Evolutionary conservation across 2,888 invertebrate species (phyloP).

Genomic region (Linnaemya vulpina): DNA sequence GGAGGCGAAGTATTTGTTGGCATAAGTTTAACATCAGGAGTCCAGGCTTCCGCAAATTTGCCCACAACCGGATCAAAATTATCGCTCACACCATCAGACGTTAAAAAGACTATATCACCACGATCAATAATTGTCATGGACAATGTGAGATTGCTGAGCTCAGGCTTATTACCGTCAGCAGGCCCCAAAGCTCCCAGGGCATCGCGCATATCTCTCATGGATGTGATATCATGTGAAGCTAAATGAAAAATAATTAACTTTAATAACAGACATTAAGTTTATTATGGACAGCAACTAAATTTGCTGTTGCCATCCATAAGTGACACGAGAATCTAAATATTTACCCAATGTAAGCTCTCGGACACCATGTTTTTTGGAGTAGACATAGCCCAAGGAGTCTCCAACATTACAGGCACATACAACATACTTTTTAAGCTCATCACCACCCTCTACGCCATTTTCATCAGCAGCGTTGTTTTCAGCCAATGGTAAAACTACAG

Average conservation of each 20-base stretch:
- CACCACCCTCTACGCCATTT: conserved; percentile 14
- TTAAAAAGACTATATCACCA: conserved; percentile 93
- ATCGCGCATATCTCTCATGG: conserved; percentile 93
- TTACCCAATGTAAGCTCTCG: conserved; percentile 90
- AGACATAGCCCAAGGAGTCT: conserved; percentile 94
- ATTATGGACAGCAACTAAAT: too few relatives aligned
- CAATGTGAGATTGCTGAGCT: conserved; percentile 93
- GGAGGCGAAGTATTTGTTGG: conserved; percentile 58
- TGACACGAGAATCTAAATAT: conserved; percentile 25
- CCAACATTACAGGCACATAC: conserved; percentile 95
- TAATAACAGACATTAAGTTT: not conserved
- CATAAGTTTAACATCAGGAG: conserved; percentile 79
- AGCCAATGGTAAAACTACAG: conserved; percentile 87
- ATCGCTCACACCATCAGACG: conserved; percentile 95
- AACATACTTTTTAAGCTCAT: conserved; percentile 84
- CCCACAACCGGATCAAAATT: conserved; percentile 96
- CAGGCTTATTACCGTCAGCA: conserved; percentile 92
- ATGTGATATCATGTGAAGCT: conserved; percentile 91
- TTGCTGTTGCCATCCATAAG: too few relatives aligned
- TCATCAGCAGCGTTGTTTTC: conserved; percentile 22
- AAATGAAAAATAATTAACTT: conserved; percentile 9
- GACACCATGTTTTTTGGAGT: conserved; percentile 89
- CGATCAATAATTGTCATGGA: conserved; percentile 91
- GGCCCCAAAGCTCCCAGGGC: conserved; percentile 94
- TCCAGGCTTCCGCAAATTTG: conserved; percentile 88